phyloP scores from a whole-genome alignment of 2,113 vertebrate species.

The Saccopteryx leptura region DNA sequence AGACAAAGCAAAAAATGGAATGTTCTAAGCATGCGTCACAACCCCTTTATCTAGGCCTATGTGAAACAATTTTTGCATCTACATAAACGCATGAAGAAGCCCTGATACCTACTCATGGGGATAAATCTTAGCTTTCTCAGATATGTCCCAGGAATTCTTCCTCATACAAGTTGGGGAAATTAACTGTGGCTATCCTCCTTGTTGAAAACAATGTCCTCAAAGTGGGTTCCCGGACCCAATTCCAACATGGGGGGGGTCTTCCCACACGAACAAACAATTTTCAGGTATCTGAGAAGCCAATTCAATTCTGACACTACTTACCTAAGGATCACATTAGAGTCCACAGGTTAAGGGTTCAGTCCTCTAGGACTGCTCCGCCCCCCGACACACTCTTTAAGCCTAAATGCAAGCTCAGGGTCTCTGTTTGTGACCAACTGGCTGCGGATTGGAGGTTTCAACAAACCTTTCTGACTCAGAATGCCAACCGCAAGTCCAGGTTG shows the following conservation, averaged over 20 bases:
- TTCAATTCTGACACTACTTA: not conserved
- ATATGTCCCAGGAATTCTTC: not conserved
- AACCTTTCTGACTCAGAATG: not conserved
- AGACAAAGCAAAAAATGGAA: slow-evolving; percentile 5
- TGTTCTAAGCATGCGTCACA: not conserved
- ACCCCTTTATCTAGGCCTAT: not conserved
- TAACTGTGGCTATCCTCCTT: not conserved
- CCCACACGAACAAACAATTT: not conserved
- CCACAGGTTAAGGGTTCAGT: not conserved
- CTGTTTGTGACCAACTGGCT: not conserved
- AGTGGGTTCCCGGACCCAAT: not conserved
- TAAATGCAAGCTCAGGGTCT: not conserved
- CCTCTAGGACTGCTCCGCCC: not conserved
- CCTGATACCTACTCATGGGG: not conserved
- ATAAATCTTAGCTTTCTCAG: not conserved
- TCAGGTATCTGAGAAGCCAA: not conserved
- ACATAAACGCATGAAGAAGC: not conserved
- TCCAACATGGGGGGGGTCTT: too few species aligned
- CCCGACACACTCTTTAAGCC: not conserved
- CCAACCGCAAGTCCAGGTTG: not conserved
- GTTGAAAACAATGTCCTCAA: not conserved
- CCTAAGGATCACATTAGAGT: not conserved
- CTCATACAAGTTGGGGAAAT: not conserved
- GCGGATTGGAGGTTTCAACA: not conserved
- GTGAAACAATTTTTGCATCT: not conserved